phyloP scores from a whole-genome alignment of 2,113 vertebrate species.

The Synodontis membranacea region DNA sequence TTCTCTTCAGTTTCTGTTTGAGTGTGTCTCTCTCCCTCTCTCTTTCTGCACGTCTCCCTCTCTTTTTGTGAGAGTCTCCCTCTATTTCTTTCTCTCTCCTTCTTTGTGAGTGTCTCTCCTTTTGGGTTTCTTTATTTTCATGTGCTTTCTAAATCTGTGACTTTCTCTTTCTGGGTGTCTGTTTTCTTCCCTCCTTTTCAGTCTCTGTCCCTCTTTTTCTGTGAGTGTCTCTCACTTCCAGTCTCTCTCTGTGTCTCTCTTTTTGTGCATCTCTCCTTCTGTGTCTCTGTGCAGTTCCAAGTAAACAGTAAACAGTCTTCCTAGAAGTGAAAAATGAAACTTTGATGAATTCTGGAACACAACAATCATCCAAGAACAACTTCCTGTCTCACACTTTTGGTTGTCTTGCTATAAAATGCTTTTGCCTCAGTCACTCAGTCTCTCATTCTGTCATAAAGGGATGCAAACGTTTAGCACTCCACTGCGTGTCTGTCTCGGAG shows the following conservation, averaged over 20 bases:
- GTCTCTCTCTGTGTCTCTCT: too few species aligned
- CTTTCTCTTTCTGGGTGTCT: too few species aligned
- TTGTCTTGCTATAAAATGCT: background rate
- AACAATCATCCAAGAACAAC: background rate
- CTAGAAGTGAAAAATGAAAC: background rate
- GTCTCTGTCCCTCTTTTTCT: background rate
- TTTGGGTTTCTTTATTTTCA: background rate
- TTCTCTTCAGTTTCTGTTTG: slow-evolving; percentile 22
- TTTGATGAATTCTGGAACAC: background rate
- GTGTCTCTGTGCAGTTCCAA: background rate
- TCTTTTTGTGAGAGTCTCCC: background rate
- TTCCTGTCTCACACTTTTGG: background rate
- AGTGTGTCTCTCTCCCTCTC: background rate
- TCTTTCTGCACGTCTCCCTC: accelerated
- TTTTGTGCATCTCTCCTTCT: background rate
- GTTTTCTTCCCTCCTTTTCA: too few species aligned
- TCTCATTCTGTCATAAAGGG: background rate
- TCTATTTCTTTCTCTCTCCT: too few species aligned
- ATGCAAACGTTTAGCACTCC: background rate
- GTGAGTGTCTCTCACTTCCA: background rate
- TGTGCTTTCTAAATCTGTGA: too few species aligned
- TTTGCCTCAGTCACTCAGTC: background rate
- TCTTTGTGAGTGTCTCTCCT: background rate
- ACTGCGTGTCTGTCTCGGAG: background rate
- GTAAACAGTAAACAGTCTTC: background rate